These are phyloP conservation scores for Tetrao urogallus DNA, from an alignment of 2,113 vertebrate genomes.

Conservation along the genomic window DNA sequence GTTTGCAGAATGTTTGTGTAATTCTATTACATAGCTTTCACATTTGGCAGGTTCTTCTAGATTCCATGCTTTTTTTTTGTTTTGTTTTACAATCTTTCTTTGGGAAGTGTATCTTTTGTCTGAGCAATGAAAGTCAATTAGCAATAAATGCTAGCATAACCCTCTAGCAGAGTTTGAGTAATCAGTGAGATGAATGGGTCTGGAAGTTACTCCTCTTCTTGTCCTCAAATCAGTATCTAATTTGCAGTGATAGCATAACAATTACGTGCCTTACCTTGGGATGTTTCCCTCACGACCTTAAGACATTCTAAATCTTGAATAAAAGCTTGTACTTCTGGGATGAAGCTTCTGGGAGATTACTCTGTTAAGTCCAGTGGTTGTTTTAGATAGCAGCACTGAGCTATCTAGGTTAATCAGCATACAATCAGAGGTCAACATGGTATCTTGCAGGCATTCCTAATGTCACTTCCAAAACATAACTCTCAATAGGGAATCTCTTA, in stretches of 20 bases:
- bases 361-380: not conserved
- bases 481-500: not conserved
- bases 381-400: not conserved
- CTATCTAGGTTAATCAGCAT: not conserved
- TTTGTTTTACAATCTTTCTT: not conserved
- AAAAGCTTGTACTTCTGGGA: not conserved
- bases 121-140: not conserved
- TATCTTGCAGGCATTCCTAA: not conserved
- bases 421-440: not conserved
- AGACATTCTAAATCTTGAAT: not conserved
- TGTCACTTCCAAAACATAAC: not conserved
- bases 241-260: not conserved
- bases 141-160: not conserved
- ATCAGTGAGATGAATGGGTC: not conserved
- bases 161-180: not conserved
- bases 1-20: not conserved
- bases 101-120: not conserved
- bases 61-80: not conserved
- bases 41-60: not conserved
- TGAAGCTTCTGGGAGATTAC: not conserved
- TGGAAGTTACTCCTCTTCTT: not conserved
- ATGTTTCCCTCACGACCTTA: not conserved
- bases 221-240: not conserved
- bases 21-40: not conserved
- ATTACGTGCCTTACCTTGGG: not conserved